These are phyloP conservation scores for Cotesia typhae DNA, from an alignment of 1,140 invertebrate genomes.

Conservation along the genomic window DNA sequence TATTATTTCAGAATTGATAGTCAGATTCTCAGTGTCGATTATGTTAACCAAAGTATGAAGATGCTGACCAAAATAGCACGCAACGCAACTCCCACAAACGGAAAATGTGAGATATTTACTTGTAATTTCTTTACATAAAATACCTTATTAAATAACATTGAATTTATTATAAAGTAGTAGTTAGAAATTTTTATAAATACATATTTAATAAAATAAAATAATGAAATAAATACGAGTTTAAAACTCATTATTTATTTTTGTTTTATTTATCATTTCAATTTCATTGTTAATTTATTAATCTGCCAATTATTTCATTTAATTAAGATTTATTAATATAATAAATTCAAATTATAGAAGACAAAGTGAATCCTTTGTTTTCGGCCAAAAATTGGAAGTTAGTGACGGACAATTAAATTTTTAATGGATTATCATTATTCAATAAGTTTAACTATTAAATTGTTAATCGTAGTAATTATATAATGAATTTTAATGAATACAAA, in stretches of 20 bases:
- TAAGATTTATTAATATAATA: slow-evolving; percentile 3
- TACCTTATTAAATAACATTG: not conserved
- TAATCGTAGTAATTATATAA: slow-evolving; percentile 55
- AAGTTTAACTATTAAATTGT: slow-evolving; percentile 51
- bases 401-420: slow-evolving; percentile 43
- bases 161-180: not conserved
- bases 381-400: slow-evolving; percentile 23
- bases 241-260: not conserved
- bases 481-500: slow-evolving; percentile 45
- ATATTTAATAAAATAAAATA: slow-evolving; percentile 17
- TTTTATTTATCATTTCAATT: not conserved
- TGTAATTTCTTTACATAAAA: slow-evolving; percentile 16
- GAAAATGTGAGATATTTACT: slow-evolving; percentile 20
- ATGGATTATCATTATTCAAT: slow-evolving; percentile 50
- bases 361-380: slow-evolving; percentile 4
- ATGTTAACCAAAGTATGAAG: slow-evolving; percentile 3
- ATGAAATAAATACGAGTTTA: slow-evolving; percentile 5
- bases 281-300: not conserved
- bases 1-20: slow-evolving; percentile 49
- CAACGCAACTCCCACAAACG: not conserved
- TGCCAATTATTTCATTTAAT: not conserved
- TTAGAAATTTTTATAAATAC: slow-evolving; percentile 7
- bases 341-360: not conserved
- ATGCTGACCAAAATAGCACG: slow-evolving; percentile 18
- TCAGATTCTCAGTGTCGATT: slow-evolving; percentile 52